Percentiles rank a stretch among this genome's conserved stretches.
These are phyloP conservation scores for Rissa tridactyla DNA, from an alignment of 2,113 vertebrate species.

Conservation along the genomic window DNA sequence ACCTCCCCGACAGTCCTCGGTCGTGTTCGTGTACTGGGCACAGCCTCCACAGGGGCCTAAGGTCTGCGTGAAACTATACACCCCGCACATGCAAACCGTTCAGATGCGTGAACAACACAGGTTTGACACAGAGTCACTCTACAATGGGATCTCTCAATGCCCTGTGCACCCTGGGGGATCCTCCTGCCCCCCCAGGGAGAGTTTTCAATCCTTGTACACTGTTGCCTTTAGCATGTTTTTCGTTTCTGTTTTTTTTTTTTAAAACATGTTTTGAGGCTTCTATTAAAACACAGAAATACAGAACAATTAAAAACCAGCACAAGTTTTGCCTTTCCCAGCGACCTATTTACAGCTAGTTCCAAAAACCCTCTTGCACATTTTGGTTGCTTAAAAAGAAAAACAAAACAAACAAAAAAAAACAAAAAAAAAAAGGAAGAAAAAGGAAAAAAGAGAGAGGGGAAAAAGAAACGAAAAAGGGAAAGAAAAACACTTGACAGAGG, in stretches of 20 bases:
- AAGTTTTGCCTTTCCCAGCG: slow-evolving; percentile 77
- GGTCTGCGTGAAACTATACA: background rate
- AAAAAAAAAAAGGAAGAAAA: no score
- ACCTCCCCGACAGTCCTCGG: background rate
- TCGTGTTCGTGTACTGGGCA: background rate
- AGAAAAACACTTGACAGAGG: slow-evolving; percentile 13
- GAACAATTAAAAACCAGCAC: slow-evolving; percentile 92
- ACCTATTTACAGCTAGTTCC: slow-evolving; percentile 88
- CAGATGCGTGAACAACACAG: background rate
- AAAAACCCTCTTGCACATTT: slow-evolving; percentile 57
- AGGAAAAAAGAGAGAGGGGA: no score
- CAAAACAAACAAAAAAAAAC: no score
- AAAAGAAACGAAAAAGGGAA: accelerated
- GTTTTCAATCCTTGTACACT: slow-evolving; percentile 7
- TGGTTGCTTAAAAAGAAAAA: slow-evolving; percentile 18
- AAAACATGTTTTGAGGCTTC: slow-evolving; percentile 80
- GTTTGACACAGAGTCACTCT: background rate
- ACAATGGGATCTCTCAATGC: background rate
- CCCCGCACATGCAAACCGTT: background rate
- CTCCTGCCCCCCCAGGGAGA: background rate
- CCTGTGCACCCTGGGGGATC: background rate
- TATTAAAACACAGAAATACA: slow-evolving; percentile 97
- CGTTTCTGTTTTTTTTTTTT: slow-evolving; percentile 5
- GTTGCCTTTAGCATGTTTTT: background rate
- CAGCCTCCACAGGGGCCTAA: background rate